Percentiles rank a stretch among this genome's conserved stretches.
phyloP scores from a whole-genome alignment of 2,888 invertebrate species.

The Diploptera punctata region DNA sequence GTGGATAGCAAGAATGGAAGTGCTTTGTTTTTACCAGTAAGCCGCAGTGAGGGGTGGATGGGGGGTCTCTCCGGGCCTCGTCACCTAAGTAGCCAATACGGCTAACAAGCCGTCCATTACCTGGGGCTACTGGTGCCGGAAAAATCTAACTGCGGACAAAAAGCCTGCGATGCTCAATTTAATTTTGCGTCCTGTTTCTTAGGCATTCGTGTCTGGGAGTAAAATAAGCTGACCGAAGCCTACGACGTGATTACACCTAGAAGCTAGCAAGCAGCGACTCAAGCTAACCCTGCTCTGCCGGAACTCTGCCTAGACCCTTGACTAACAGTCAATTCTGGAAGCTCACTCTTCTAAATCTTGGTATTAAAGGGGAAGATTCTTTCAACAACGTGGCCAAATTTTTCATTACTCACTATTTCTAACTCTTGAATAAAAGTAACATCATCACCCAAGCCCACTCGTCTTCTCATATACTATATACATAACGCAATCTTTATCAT shows the following conservation, averaged over 20 bases:
- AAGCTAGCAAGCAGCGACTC: conserved; percentile 55
- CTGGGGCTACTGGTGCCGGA: conserved; percentile 28
- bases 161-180: conserved; percentile 37
- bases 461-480: conserved; percentile 38
- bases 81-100: conserved; percentile 29
- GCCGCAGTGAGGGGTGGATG: conserved; percentile 41
- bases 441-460: conserved; percentile 37
- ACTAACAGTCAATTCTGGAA: conserved; percentile 52
- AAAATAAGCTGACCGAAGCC: conserved; percentile 43
- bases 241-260: conserved; percentile 58
- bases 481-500: conserved; percentile 30
- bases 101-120: conserved; percentile 25
- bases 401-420: conserved; percentile 40
- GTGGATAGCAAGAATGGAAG: conserved; percentile 44
- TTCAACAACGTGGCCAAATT: conserved; percentile 40
- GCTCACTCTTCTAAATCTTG: conserved; percentile 54
- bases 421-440: conserved; percentile 42
- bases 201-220: conserved; percentile 37
- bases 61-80: conserved; percentile 39
- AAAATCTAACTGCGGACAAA: conserved; percentile 35
- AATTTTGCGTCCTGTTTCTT: conserved; percentile 35
- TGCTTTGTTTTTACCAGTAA: conserved; percentile 44
- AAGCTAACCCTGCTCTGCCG: conserved; percentile 51
- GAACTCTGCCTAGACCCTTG: conserved; percentile 45
- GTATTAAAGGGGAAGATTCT: conserved; percentile 45